Conservation (phyloP, 2,888 invertebrate genomes). For the Amphipoea oculea region DNA sequence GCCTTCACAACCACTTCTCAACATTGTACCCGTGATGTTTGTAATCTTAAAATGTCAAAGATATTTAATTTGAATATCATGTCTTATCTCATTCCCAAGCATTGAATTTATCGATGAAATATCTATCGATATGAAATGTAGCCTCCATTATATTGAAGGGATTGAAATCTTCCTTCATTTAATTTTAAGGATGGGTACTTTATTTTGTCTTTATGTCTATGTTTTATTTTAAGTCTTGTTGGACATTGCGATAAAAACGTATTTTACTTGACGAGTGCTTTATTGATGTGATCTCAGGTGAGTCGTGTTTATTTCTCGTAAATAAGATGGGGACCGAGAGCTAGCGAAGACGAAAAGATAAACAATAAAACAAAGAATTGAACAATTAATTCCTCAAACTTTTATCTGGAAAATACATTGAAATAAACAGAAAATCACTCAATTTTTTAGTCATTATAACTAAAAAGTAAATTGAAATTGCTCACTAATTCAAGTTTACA, state of each 20-base stretch:
- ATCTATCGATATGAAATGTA: slow-evolving; percentile 74
- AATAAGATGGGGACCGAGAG: slow-evolving; percentile 9
- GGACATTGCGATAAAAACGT: slow-evolving; percentile 11
- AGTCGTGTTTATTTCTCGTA: slow-evolving; percentile 33
- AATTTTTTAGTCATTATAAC: neutral
- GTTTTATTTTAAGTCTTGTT: slow-evolving; percentile 29
- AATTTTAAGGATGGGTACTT: slow-evolving; percentile 45
- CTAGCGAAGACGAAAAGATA: neutral
- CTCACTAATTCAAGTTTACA: neutral
- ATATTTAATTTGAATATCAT: slow-evolving; percentile 90
- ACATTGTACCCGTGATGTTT: slow-evolving; percentile 86
- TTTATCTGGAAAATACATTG: neutral
- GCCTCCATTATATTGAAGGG: slow-evolving; percentile 59
- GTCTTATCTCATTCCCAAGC: slow-evolving; percentile 86
- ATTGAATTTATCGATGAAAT: slow-evolving; percentile 87
- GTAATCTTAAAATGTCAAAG: slow-evolving; percentile 90
- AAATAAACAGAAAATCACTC: neutral
- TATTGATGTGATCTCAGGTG: slow-evolving; percentile 35
- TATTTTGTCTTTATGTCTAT: slow-evolving; percentile 35
- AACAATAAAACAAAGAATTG: neutral
- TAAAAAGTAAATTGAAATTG: neutral
- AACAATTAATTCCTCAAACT: neutral
- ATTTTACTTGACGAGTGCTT: slow-evolving; percentile 6
- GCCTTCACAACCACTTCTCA: slow-evolving; percentile 81
- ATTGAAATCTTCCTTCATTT: slow-evolving; percentile 53